Evolutionary conservation across 2,797 vertebrate species (phyloP).

Genomic region (Poecilia velifera): DNA sequence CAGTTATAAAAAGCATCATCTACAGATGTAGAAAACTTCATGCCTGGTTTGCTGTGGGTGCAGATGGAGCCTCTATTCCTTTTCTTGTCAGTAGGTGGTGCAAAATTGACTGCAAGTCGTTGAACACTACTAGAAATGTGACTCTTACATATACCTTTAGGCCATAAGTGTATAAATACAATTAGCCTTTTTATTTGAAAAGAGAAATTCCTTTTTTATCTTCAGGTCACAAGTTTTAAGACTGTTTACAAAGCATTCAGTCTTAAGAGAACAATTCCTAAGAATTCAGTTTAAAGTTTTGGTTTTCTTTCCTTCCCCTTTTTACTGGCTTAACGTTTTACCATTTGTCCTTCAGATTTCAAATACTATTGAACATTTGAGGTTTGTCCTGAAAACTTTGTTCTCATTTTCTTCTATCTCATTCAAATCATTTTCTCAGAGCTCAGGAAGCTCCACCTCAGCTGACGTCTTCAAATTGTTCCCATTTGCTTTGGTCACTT

Average conservation of each 20-base stretch:
- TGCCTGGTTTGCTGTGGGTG: neutral
- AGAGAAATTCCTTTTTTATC: neutral
- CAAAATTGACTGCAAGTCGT: constrained; percentile 5
- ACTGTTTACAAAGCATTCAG: neutral
- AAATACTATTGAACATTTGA: neutral
- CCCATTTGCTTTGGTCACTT: constrained; percentile 32
- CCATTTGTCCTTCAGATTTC: too few species aligned
- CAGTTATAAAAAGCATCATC: neutral
- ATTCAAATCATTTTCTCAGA: neutral
- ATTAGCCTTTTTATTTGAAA: neutral
- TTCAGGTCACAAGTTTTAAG: neutral
- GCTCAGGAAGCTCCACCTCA: constrained; percentile 6
- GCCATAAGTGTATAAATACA: neutral
- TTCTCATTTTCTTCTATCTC: neutral
- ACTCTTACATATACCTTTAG: too few species aligned
- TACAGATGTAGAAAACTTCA: neutral
- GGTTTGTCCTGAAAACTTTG: neutral
- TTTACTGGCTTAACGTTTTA: neutral
- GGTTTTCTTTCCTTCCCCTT: too few species aligned
- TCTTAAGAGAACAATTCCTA: neutral
- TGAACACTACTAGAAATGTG: neutral
- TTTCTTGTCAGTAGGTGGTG: constrained; percentile 37
- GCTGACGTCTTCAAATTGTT: constrained; percentile 37
- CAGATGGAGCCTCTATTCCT: neutral
- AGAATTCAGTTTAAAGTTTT: neutral